phyloP scores from a whole-genome alignment of 37 sponge, comb jelly and placozoan species.

The Tethya wilhelma region DNA sequence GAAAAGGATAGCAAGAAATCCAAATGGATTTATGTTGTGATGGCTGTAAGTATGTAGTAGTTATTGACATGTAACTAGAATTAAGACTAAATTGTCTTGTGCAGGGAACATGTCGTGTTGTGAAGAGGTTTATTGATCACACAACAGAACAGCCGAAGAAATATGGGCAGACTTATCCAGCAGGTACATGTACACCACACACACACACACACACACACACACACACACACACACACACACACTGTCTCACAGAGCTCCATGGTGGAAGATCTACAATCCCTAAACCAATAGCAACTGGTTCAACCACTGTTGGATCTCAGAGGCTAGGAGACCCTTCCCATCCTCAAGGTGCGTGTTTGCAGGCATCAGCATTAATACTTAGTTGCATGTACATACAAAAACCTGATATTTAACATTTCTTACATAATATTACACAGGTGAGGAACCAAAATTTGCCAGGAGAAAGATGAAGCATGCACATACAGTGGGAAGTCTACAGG shows the following conservation, averaged over 20 bases:
- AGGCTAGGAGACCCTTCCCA: too few species aligned
- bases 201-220: not conserved
- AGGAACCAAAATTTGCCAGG: not conserved
- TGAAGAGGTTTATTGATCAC: conserved; percentile 54
- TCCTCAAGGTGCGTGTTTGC: too few species aligned
- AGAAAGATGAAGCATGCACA: not conserved
- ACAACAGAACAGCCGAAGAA: too few species aligned
- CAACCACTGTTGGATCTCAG: too few species aligned
- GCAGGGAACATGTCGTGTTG: conserved; percentile 52
- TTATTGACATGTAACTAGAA: too few species aligned
- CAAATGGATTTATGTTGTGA: conserved; percentile 63
- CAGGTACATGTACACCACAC: not conserved
- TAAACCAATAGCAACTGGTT: not conserved
- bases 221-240: not conserved
- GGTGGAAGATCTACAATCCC: not conserved
- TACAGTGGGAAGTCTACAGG: conserved; percentile 17
- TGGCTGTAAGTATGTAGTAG: conserved; percentile 55
- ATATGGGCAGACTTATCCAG: conserved; percentile 26
- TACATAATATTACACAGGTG: too few species aligned
- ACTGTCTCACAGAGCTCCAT: not conserved
- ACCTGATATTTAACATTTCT: too few species aligned
- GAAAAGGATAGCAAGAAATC: conserved; percentile 58
- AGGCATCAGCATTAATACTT: too few species aligned
- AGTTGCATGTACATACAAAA: too few species aligned
- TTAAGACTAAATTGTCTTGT: too few species aligned